Evolutionary conservation across 1,140 invertebrate genomes (phyloP).

Genomic region (Ganaspis sp.): DNA sequence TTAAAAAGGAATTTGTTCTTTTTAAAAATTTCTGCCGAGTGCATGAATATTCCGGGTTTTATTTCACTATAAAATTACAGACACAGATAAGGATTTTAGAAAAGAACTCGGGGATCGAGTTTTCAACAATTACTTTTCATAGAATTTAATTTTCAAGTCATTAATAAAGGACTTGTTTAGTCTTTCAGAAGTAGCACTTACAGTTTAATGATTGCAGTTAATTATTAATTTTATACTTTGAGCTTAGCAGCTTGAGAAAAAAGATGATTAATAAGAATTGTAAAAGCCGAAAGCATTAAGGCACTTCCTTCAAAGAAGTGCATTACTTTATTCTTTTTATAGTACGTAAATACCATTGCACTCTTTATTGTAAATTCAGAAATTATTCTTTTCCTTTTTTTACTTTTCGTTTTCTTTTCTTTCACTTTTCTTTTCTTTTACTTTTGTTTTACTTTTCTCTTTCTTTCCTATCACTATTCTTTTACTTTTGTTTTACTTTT

Average conservation of each 20-base stretch:
- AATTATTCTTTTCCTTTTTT: too few relatives aligned
- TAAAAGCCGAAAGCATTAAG: neutral
- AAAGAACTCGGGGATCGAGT: neutral
- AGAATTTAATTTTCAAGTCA: conserved; percentile 39
- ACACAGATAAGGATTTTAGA: neutral
- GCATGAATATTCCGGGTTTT: neutral
- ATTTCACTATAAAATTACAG: neutral
- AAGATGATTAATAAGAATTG: neutral
- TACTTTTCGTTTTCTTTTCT: too few relatives aligned
- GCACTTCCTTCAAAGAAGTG: neutral
- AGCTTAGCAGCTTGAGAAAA: neutral
- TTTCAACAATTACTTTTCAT: conserved; percentile 33
- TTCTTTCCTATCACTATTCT: too few relatives aligned
- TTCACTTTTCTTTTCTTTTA: too few relatives aligned
- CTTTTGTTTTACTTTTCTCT: neutral
- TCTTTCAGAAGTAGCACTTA: conserved; percentile 35
- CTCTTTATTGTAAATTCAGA: neutral
- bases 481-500: neutral
- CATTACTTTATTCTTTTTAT: neutral
- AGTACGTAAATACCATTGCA: neutral
- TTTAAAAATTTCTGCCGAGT: neutral
- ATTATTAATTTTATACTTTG: neutral
- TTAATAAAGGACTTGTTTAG: conserved; percentile 37
- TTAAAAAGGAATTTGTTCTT: too few relatives aligned
- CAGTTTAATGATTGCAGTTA: neutral